phyloP scores from a whole-genome alignment of 2,797 vertebrate genomes.

The Eremophila alpestris region DNA sequence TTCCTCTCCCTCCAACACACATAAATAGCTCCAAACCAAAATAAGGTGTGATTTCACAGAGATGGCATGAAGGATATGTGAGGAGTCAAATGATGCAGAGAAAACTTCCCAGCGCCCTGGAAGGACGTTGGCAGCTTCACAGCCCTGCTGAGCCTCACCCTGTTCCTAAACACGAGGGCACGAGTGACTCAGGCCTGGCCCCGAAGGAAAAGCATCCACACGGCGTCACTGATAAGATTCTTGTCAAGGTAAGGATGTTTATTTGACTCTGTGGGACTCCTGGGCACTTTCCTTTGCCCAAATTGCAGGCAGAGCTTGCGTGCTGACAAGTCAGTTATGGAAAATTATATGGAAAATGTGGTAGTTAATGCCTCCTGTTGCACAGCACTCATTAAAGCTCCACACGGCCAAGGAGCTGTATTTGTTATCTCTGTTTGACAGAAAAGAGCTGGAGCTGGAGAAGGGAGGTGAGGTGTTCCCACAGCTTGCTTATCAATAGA shows the following conservation, averaged over 20 bases:
- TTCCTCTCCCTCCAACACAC: neutral
- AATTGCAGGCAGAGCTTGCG: neutral
- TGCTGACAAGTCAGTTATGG: neutral
- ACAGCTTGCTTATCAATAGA: neutral
- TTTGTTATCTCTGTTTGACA: neutral
- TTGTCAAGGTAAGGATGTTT: neutral
- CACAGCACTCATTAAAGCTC: neutral
- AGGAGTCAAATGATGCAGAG: neutral
- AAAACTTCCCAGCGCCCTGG: neutral
- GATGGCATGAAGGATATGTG: neutral
- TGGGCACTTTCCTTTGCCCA: neutral
- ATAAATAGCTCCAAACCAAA: neutral
- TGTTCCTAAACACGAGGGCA: neutral
- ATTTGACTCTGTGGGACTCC: neutral
- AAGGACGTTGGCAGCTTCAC: slow-evolving; percentile 6
- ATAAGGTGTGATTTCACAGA: neutral
- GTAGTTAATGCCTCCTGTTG: neutral
- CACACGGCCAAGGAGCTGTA: neutral
- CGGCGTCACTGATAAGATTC: neutral
- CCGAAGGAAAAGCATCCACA: neutral
- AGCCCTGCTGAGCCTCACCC: slow-evolving; percentile 32
- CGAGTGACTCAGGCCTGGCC: neutral
- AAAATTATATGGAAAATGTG: neutral
- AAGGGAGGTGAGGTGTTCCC: neutral
- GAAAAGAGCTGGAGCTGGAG: neutral